These are phyloP conservation scores for Orycteropus afer DNA, from an alignment of 2,113 vertebrate genomes.

Conservation along the genomic window DNA sequence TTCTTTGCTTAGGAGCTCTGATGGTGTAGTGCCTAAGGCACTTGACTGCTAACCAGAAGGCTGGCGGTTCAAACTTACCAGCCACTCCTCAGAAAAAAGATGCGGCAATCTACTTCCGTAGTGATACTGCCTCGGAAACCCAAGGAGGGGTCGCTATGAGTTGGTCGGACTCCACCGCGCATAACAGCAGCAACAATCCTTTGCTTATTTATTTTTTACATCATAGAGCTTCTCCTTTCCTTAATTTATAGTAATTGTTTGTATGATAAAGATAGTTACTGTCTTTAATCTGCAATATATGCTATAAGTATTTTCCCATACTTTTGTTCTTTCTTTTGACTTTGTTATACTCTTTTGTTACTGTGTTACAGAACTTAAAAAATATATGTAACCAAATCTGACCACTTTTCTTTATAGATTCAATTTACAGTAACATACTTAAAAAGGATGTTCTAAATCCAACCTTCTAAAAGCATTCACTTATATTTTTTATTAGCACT, in stretches of 20 bases:
- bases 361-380: not conserved
- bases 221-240: not conserved
- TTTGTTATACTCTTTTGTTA: not conserved
- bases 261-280: not conserved
- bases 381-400: not conserved
- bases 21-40: too few species aligned
- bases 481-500: conserved; percentile 43
- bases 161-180: too few species aligned
- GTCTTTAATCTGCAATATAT: not conserved
- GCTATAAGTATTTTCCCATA: not conserved
- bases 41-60: too few species aligned
- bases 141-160: too few species aligned
- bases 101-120: too few species aligned
- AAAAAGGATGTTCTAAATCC: conserved; percentile 10
- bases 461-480: not conserved
- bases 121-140: too few species aligned
- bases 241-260: conserved; percentile 46
- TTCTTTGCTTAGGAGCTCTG: conserved; percentile 1
- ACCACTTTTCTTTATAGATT: conserved; percentile 17
- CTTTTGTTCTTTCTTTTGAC: not conserved
- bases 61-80: too few species aligned
- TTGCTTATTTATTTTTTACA: conserved; percentile 13
- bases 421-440: not conserved
- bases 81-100: too few species aligned
- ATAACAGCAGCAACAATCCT: too few species aligned